These are phyloP conservation scores for Tympanuchus pallidicinctus DNA, from an alignment of 2,113 vertebrate genomes.

Conservation along the genomic window DNA sequence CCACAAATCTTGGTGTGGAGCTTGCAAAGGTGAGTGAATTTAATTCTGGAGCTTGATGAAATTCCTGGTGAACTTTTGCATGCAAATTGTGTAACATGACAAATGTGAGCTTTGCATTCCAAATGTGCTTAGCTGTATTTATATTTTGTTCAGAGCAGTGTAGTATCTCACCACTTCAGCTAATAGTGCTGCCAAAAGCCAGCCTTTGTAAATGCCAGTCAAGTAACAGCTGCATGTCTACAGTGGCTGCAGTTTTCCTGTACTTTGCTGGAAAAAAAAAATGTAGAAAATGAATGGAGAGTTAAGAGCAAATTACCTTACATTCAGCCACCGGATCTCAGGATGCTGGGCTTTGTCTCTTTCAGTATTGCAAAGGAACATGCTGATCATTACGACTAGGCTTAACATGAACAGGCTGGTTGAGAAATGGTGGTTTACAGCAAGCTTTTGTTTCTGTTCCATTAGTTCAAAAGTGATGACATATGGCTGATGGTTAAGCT, in stretches of 20 bases:
- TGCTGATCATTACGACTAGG: neutral
- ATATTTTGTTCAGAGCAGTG: neutral
- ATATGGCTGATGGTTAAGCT: neutral
- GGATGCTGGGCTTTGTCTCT: neutral
- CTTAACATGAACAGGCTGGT: neutral
- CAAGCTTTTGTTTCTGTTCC: neutral
- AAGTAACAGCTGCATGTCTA: neutral
- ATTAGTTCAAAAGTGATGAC: neutral
- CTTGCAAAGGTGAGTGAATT: conserved; percentile 91
- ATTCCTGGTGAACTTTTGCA: neutral
- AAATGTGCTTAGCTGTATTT: neutral
- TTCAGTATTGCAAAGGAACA: neutral
- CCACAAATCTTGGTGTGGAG: conserved; percentile 98
- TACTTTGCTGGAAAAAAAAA: neutral
- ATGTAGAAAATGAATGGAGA: neutral
- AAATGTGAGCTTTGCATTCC: neutral
- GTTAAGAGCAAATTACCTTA: neutral
- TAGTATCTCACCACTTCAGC: neutral
- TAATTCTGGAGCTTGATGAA: neutral
- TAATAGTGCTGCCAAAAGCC: neutral
- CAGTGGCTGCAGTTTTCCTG: neutral
- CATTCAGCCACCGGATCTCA: neutral
- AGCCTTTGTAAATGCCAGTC: neutral
- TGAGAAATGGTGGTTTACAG: neutral
- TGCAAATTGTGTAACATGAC: neutral